Base-by-base conservation (phyloP, 2,113 vertebrate genomes). In the Rhadina sibilatrix region DNA sequence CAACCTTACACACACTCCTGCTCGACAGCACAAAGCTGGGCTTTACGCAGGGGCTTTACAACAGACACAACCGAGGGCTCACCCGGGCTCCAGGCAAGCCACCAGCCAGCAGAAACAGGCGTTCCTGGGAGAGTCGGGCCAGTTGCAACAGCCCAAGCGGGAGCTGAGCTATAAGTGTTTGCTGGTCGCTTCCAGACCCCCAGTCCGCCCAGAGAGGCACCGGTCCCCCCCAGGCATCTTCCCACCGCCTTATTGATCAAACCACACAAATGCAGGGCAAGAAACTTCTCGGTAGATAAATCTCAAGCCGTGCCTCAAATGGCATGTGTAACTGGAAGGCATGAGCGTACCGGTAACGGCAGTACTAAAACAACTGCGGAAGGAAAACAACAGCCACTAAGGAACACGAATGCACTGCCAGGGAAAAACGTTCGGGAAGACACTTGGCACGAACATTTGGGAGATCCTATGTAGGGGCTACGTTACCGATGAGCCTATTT, bases 401-500 rank as follows among this genome's bases (percentile, higher is more conserved):
- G 68, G 64, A 85, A 50, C 61, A 75, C 28, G 79, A 95, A 93
- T 66, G 64, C 77, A 46, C 54, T 63, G 60, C 52, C 57, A 90
- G 81, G 76, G 89, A 46, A 91, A 96, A 96, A 68, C 47, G 54
- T 19, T 63, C 8, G 6, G 38, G 46, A 79, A 53, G 94, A 90
- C 94, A 89, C 88, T 89, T 94, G 81, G 89, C 82, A 94, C 75
- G 66, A 88, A 75, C 35, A 64, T 81, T 94, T 77, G 87, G 94
- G 88, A 94, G 90, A 97, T 86, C 77, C 88, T 91, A 2, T 79
- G 71, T 20, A 93, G 94, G 82, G 66, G 85, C 92, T 91, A 86
- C 74, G 19, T 97, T 96, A 92, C 87, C 87, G 87, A 83, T 16
- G 83, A 98, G 96, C 97, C 97, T 96, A 91, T 96, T 98, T 96